A percentile compares a stretch with the other conserved stretches of the same genome.
Conservation (phyloP, 2,797 vertebrate species). For the Melanotaenia boesemani region DNA sequence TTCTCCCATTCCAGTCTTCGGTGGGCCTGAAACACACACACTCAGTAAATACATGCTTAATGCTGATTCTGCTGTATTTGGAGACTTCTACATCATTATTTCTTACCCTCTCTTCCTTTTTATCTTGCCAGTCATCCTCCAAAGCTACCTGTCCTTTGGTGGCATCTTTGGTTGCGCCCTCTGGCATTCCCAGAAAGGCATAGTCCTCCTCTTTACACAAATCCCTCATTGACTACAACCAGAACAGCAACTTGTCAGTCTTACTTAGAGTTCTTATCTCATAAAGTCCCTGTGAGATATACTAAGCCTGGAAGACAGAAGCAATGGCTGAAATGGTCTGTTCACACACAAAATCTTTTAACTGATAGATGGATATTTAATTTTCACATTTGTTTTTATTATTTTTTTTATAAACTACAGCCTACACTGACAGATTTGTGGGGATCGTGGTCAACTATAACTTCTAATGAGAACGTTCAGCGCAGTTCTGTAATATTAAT, state of each 20-base stretch:
- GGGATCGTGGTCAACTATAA: background rate
- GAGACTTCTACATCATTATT: background rate
- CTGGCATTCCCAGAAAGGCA: conserved; percentile 64
- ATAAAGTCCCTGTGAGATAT: background rate
- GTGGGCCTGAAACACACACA: conserved; percentile 52
- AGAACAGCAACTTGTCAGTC: conserved; percentile 17
- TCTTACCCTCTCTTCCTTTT: conserved; percentile 75
- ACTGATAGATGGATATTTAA: background rate
- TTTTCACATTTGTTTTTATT: background rate
- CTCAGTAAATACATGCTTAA: background rate
- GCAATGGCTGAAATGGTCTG: background rate
- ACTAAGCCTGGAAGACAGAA: background rate
- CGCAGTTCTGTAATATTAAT: background rate
- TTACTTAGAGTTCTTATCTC: conserved; percentile 1
- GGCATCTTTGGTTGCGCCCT: background rate
- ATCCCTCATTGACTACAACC: conserved; percentile 78
- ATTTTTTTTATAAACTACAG: background rate
- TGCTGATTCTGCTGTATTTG: background rate
- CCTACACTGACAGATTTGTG: background rate
- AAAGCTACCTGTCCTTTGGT: background rate
- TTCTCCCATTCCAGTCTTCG: conserved; percentile 64
- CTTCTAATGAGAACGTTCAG: background rate
- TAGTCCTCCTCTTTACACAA: conserved; percentile 85
- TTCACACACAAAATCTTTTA: background rate
- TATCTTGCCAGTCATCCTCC: conserved; percentile 48